Percentiles rank a stretch among this genome's conserved stretches.
Evolutionary conservation across 2,888 invertebrate species (phyloP).

Genomic region (Conistra vaccinii): DNA sequence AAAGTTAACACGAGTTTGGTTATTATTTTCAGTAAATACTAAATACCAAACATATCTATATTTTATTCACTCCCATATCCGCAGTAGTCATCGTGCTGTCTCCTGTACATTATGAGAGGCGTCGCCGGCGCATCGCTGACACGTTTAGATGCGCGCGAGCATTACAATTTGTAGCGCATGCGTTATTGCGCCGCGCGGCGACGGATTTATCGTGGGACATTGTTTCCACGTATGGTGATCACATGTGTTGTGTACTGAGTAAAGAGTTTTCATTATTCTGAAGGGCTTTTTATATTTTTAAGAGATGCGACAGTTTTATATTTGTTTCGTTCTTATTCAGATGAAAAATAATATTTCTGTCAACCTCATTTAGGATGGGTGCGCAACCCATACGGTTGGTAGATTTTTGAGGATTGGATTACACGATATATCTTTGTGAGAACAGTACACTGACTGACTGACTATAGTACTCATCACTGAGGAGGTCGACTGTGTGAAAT

Average conservation of each 20-base stretch:
- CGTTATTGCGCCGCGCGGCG: constrained; percentile 64
- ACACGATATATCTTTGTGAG: not conserved
- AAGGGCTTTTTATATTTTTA: constrained; percentile 2
- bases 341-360: constrained; percentile 33
- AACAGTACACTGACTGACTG: not conserved
- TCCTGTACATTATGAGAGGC: constrained; percentile 31
- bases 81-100: constrained; percentile 49
- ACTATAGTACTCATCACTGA: no score
- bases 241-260: constrained; percentile 55
- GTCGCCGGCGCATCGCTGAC: constrained; percentile 68
- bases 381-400: not conserved
- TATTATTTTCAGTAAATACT: not conserved
- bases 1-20: not conserved
- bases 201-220: constrained; percentile 78
- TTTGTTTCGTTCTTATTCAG: not conserved
- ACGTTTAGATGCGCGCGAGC: constrained; percentile 66
- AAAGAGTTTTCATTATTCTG: constrained; percentile 7
- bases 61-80: constrained; percentile 52
- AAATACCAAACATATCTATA: not conserved
- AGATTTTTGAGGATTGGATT: not conserved
- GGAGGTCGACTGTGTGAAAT: not conserved
- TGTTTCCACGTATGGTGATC: constrained; percentile 67
- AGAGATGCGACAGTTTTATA: constrained; percentile 18
- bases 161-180: constrained; percentile 73
- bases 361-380: constrained; percentile 2